Conservation (phyloP, 2,888 invertebrate species). For the Campoplex capitator region DNA sequence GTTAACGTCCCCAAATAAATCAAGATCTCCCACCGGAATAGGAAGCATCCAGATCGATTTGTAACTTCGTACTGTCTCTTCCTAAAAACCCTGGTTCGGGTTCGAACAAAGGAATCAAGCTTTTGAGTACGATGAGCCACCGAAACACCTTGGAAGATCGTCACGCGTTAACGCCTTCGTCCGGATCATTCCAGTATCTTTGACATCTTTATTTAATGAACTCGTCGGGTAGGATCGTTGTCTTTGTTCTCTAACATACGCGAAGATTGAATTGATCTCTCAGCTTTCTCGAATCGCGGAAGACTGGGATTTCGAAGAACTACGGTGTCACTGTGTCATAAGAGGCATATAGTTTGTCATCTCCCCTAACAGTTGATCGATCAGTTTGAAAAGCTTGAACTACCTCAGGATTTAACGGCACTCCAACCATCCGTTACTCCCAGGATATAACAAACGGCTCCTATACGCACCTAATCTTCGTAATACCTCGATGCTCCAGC, state of each 20-base stretch:
- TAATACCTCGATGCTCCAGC: conserved; percentile 25
- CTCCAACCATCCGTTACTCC: conserved; percentile 14
- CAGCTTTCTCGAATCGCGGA: neutral
- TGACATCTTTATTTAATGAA: neutral
- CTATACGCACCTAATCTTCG: neutral
- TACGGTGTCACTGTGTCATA: neutral
- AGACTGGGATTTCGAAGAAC: neutral
- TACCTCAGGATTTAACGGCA: neutral
- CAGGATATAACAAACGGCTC: conserved; percentile 1
- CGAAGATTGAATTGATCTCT: neutral
- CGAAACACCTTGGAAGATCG: neutral
- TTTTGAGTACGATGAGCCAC: neutral
- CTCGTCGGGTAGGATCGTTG: neutral
- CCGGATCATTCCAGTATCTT: neutral
- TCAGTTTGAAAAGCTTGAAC: neutral
- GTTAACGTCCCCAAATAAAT: conserved; percentile 1
- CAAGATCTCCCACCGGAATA: neutral
- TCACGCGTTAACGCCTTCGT: neutral
- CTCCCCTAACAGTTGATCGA: neutral
- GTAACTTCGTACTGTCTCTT: neutral
- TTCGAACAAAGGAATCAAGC: neutral
- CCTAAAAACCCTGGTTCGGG: neutral
- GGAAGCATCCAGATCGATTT: conserved; percentile 4
- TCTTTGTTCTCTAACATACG: neutral
- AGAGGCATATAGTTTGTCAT: neutral